These are phyloP conservation scores for Andrena flavipes DNA, from an alignment of 2,888 invertebrate species.

Conservation along the genomic window DNA sequence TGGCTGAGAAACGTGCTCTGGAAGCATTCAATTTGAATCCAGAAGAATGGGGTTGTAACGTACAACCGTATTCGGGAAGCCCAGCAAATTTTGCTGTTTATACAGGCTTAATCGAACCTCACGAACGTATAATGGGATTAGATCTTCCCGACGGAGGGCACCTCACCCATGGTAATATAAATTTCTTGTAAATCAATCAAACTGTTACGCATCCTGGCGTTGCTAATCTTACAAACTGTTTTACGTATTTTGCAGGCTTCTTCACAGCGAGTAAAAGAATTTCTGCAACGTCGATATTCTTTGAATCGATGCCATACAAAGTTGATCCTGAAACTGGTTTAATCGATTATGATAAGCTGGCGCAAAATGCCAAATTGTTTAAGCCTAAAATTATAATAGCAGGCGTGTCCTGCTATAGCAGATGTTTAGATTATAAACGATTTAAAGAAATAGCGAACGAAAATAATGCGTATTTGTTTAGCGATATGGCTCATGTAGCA, in stretches of 20 bases:
- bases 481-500: slow-evolving; percentile 98
- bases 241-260: slow-evolving; percentile 86
- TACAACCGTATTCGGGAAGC: slow-evolving; percentile 96
- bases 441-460: slow-evolving; percentile 94
- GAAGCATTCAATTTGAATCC: slow-evolving; percentile 93
- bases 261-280: slow-evolving; percentile 96
- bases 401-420: slow-evolving; percentile 96
- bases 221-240: neutral
- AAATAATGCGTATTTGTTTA: slow-evolving; percentile 94
- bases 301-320: slow-evolving; percentile 99
- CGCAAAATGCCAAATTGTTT: slow-evolving; percentile 93
- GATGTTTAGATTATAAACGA: slow-evolving; percentile 95
- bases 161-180: slow-evolving; percentile 91
- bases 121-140: slow-evolving; percentile 98
- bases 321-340: slow-evolving; percentile 93
- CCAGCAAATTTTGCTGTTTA: slow-evolving; percentile 99
- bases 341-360: slow-evolving; percentile 96
- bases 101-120: slow-evolving; percentile 95
- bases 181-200: slow-evolving; percentile 2
- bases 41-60: slow-evolving; percentile 98
- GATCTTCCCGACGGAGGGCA: slow-evolving; percentile 99
- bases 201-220: neutral
- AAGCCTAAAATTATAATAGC: slow-evolving; percentile 97
- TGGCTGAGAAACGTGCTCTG: slow-evolving; percentile 95
- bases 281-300: slow-evolving; percentile 98